phyloP scores from a whole-genome alignment of 92 coral and sea anemone genomes.

The Parazoanthus swiftii region DNA sequence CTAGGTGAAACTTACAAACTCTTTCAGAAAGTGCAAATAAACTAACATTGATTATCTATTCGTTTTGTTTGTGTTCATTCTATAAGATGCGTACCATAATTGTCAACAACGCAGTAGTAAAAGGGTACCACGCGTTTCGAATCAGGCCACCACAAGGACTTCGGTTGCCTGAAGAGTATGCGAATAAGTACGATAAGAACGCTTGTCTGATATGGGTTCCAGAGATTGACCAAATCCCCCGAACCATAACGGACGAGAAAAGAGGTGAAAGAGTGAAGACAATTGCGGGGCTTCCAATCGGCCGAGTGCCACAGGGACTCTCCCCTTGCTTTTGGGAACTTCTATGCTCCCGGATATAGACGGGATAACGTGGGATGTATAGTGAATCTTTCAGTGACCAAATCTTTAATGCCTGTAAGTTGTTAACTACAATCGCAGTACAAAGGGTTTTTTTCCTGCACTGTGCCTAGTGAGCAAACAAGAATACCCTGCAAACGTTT shows the following conservation, averaged over 20 bases:
- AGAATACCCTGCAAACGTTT: no score
- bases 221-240: slow-evolving; percentile 46
- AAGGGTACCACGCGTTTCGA: slow-evolving; percentile 58
- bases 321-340: no score
- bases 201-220: slow-evolving; percentile 49
- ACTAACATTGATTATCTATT: no score
- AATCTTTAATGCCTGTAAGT: background rate
- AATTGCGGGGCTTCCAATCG: no score
- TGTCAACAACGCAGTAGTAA: slow-evolving; percentile 53
- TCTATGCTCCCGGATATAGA: background rate
- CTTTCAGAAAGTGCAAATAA: no score
- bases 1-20: no score
- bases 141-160: slow-evolving; percentile 54
- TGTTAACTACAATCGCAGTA: slow-evolving; percentile 14
- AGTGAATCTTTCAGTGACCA: background rate
- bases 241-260: background rate
- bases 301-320: no score
- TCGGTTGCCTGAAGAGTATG: slow-evolving; percentile 50
- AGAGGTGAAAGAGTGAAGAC: no score
- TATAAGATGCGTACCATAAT: slow-evolving; percentile 24
- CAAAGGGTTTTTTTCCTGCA: slow-evolving; percentile 11
- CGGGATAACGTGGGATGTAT: background rate
- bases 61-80: no score
- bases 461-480: background rate
- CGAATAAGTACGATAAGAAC: slow-evolving; percentile 24